Percentiles rank a stretch among this genome's conserved stretches.
phyloP scores from a whole-genome alignment of 1,140 invertebrate species.

The Penaeus chinensis region DNA sequence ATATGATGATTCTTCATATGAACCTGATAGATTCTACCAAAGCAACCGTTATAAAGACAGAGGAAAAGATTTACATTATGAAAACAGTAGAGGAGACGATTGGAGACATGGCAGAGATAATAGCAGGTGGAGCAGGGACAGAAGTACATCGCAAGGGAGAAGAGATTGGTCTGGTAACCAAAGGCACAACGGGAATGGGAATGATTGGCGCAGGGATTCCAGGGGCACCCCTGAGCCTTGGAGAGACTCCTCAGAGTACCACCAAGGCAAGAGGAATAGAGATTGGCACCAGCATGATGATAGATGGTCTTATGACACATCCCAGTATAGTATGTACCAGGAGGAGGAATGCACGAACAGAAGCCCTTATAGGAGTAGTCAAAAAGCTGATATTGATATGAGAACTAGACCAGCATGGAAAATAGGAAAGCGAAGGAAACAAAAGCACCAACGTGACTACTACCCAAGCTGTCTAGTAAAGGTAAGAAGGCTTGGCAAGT shows the following conservation, averaged over 20 bases:
- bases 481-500: background rate
- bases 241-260: too few species aligned
- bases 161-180: background rate
- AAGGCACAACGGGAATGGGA: background rate
- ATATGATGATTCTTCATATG: conserved; percentile 16
- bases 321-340: background rate
- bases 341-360: background rate
- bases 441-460: background rate
- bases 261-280: background rate
- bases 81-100: background rate
- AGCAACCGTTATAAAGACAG: background rate
- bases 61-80: background rate
- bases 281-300: background rate
- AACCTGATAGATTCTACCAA: background rate
- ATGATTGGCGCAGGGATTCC: background rate
- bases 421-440: conserved; percentile 11
- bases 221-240: too few species aligned
- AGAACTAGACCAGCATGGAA: conserved; percentile 30
- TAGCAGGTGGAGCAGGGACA: background rate
- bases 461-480: conserved; percentile 38
- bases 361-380: background rate
- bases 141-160: background rate
- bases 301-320: background rate
- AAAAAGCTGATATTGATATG: conserved; percentile 8
- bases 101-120: background rate